Conservation (phyloP, 2,113 vertebrate genomes). For the Empidonax alnorum region DNA sequence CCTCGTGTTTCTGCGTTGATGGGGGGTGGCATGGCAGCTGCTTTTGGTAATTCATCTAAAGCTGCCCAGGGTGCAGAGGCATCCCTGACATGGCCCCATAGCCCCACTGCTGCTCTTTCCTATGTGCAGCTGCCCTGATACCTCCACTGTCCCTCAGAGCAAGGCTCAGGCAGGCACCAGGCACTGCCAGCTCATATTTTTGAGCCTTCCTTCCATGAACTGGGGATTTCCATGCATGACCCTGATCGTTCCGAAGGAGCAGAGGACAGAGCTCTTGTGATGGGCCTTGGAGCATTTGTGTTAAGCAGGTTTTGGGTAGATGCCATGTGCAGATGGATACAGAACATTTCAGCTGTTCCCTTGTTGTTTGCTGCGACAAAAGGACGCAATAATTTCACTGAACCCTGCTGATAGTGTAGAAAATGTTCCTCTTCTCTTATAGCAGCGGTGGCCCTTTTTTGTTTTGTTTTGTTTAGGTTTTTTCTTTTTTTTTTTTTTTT, state of each 20-base stretch:
- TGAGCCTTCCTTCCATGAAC: not conserved
- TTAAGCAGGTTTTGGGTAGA: slow-evolving; percentile 36
- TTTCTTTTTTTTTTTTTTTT: not conserved
- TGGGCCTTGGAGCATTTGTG: not conserved
- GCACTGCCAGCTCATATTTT: not conserved
- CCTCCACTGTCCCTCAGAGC: not conserved
- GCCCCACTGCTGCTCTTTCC: not conserved
- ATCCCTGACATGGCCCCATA: fast-evolving
- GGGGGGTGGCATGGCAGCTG: fast-evolving
- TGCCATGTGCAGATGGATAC: slow-evolving; percentile 47
- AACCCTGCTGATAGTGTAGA: slow-evolving; percentile 22
- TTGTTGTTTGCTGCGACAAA: slow-evolving; percentile 43
- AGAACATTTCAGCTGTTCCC: slow-evolving; percentile 46
- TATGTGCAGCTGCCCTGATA: not conserved
- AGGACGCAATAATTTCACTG: not conserved
- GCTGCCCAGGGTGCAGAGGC: not conserved
- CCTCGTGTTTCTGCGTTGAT: fast-evolving
- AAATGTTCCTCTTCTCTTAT: not conserved
- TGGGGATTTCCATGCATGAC: not conserved
- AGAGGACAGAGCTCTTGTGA: not conserved
- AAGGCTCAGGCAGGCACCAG: not conserved
- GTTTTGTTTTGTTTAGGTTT: not conserved
- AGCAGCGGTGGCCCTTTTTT: not conserved
- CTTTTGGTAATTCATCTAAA: not conserved
- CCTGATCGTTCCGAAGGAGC: not conserved